Evolutionary conservation across 2,888 invertebrate species (phyloP).

Genomic region (Eupithecia pulchellata): DNA sequence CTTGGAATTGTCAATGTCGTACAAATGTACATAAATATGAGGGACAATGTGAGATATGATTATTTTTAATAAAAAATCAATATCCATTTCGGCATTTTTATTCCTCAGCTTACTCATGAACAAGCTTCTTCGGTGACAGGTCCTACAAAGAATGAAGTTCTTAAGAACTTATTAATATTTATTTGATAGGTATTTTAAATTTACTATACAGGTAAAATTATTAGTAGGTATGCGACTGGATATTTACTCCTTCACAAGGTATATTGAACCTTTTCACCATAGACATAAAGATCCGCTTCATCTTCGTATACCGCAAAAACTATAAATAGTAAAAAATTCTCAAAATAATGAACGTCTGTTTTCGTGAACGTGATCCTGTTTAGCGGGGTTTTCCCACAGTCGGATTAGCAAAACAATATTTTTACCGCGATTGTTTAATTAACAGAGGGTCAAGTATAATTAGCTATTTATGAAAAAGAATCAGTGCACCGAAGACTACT

Average conservation of each 20-base stretch:
- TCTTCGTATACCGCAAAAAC: neutral
- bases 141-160: neutral
- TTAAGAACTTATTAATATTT: neutral
- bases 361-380: constrained; percentile 19
- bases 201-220: neutral
- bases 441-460: constrained; percentile 75
- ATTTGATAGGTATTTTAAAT: too few species aligned
- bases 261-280: neutral
- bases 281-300: neutral
- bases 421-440: constrained; percentile 66
- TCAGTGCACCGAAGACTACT: constrained; percentile 67
- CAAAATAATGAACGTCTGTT: constrained; percentile 16
- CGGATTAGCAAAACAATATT: constrained; percentile 51
- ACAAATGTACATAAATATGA: constrained; percentile 54
- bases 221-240: neutral
- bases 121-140: neutral
- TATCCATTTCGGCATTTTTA: constrained; percentile 61
- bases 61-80: constrained; percentile 82
- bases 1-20: constrained; percentile 56
- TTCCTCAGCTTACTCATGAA: constrained; percentile 26
- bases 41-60: constrained; percentile 74
- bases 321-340: constrained; percentile 11
- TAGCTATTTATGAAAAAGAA: constrained; percentile 81
- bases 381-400: constrained; percentile 41
- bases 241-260: neutral